phyloP scores from a whole-genome alignment of 2,113 vertebrate species.

The Bagarius yarrelli region DNA sequence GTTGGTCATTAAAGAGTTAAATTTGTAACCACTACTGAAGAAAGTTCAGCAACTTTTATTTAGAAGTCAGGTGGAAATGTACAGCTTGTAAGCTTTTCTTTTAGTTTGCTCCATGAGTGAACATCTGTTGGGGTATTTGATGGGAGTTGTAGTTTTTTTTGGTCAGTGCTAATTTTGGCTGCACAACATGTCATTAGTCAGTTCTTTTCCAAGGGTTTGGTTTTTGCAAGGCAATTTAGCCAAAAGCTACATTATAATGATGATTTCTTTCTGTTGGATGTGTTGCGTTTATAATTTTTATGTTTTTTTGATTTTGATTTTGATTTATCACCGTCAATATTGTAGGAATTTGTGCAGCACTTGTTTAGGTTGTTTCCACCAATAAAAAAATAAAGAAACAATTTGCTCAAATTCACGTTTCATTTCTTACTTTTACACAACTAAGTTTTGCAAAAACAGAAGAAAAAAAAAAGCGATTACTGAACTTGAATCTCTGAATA shows the following conservation, averaged over 20 bases:
- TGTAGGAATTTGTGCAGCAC: background rate
- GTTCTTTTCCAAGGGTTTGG: background rate
- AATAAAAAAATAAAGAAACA: background rate
- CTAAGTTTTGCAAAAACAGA: no score
- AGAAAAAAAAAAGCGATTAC: no score
- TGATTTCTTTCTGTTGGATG: background rate
- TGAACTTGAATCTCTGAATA: no score
- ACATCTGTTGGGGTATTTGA: background rate
- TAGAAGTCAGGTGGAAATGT: no score
- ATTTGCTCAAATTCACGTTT: background rate
- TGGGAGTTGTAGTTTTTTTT: background rate
- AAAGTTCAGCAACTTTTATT: conserved; percentile 6
- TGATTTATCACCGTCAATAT: no score
- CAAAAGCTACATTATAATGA: background rate
- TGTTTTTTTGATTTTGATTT: no score
- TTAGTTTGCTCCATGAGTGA: background rate
- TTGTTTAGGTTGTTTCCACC: background rate
- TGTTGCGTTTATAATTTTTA: no score
- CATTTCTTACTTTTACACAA: no score
- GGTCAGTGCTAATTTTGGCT: background rate
- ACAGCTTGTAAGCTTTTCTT: background rate
- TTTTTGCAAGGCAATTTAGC: background rate
- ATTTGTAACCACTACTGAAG: background rate
- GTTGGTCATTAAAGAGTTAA: background rate
- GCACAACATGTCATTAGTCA: background rate